These are phyloP conservation scores for Lycaena phlaeas DNA, from an alignment of 2,888 invertebrate species.

Conservation along the genomic window DNA sequence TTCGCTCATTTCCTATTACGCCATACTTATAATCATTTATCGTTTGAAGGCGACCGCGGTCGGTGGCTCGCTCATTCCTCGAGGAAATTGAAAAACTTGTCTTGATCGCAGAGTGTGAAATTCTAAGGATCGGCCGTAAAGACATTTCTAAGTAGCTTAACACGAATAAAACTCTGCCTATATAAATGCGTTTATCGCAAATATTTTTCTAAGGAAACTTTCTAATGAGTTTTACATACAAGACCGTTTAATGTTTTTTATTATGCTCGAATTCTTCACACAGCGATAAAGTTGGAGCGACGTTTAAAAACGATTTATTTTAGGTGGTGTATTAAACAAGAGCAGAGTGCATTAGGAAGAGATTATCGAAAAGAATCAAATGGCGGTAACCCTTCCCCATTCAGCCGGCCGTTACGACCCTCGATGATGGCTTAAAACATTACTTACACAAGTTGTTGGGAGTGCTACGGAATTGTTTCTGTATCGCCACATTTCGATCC, in stretches of 20 bases:
- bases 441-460: slow-evolving; percentile 7
- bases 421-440: slow-evolving; percentile 12
- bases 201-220: neutral
- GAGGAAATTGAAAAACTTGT: slow-evolving; percentile 62
- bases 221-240: neutral
- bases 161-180: neutral
- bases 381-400: slow-evolving; percentile 43
- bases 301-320: slow-evolving; percentile 6
- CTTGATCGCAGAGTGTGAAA: slow-evolving; percentile 24
- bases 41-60: slow-evolving; percentile 59
- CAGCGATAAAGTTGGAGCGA: neutral
- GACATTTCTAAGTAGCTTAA: slow-evolving; percentile 2
- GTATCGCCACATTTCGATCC: neutral
- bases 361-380: slow-evolving; percentile 66
- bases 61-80: slow-evolving; percentile 29
- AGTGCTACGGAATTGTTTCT: slow-evolving; percentile 4
- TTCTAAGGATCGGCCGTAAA: slow-evolving; percentile 3
- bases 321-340: slow-evolving; percentile 14
- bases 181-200: neutral
- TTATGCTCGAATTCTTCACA: neutral
- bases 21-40: slow-evolving; percentile 65
- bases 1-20: slow-evolving; percentile 50
- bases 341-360: slow-evolving; percentile 50
- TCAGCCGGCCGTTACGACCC: slow-evolving; percentile 25
- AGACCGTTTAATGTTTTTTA: neutral